Conservation (phyloP, 1,140 invertebrate species). For the Drosophila obscura region DNA sequence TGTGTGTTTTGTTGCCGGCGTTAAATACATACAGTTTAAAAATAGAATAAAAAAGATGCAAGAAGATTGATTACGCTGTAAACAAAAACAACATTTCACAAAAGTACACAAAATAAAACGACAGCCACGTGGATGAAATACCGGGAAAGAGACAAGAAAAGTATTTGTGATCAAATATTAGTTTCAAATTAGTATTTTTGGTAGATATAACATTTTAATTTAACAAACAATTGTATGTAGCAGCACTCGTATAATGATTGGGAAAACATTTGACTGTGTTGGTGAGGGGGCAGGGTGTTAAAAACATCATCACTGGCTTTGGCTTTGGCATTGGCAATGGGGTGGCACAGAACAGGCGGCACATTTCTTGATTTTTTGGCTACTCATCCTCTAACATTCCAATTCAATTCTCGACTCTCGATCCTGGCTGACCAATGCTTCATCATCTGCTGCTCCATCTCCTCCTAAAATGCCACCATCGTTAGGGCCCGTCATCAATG, state of each 20-base stretch:
- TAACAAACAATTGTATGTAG: not conserved
- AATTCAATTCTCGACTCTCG: constrained; percentile 38
- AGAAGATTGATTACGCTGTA: constrained; percentile 81
- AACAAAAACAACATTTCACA: constrained; percentile 41
- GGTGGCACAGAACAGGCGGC: constrained; percentile 38
- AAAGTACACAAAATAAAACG: constrained; percentile 18
- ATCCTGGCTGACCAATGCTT: constrained; percentile 3
- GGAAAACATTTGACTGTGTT: not conserved
- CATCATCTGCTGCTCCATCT: constrained; percentile 23
- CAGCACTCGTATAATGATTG: constrained; percentile 20
- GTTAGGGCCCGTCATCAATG: constrained; percentile 22
- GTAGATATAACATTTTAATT: not conserved
- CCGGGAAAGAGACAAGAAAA: constrained; percentile 66
- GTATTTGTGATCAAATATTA: constrained; percentile 41
- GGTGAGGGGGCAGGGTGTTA: not conserved
- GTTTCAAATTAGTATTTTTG: constrained; percentile 8
- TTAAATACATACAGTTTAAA: constrained; percentile 81
- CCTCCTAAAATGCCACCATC: constrained; percentile 33
- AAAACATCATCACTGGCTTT: constrained; percentile 18
- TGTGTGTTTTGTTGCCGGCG: constrained; percentile 71
- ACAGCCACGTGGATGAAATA: constrained; percentile 41
- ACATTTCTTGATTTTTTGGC: constrained; percentile 46
- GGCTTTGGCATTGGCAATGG: constrained; percentile 8
- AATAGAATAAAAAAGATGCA: constrained; percentile 79
- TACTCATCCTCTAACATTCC: constrained; percentile 79